A percentile compares a stretch with the other conserved stretches of the same genome.
These are phyloP conservation scores for Camponotus fellah DNA, from an alignment of 2,888 invertebrate species.

Conservation along the genomic window DNA sequence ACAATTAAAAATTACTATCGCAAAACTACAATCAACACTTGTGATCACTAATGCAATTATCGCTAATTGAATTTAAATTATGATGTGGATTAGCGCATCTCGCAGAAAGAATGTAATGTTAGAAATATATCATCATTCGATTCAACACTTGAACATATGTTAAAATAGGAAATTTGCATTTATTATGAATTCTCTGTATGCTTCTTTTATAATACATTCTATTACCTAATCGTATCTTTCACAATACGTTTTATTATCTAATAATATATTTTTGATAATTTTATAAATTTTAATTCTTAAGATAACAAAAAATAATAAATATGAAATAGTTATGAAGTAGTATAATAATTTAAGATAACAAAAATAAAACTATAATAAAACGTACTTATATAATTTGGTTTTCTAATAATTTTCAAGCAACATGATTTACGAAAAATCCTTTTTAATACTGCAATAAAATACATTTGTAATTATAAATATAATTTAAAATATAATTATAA, in stretches of 20 bases:
- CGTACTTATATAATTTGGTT: background rate
- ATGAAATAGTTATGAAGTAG: background rate
- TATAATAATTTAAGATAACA: background rate
- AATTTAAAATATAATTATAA: too few relatives aligned
- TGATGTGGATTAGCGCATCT: background rate
- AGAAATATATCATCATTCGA: background rate
- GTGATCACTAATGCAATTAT: background rate
- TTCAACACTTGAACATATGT: background rate
- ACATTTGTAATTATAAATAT: background rate
- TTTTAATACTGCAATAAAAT: background rate
- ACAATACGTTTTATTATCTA: background rate
- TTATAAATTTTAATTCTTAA: background rate
- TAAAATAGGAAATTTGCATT: background rate
- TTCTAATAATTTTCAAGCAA: background rate
- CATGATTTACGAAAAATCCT: background rate
- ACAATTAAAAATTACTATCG: background rate
- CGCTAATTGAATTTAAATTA: slow-evolving; percentile 3
- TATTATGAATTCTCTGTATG: background rate
- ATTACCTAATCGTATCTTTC: background rate
- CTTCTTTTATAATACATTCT: background rate
- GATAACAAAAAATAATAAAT: background rate
- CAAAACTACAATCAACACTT: background rate
- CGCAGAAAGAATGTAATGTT: background rate
- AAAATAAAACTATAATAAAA: too few relatives aligned
- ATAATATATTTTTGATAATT: background rate